Evolutionary conservation across 2,888 invertebrate species (phyloP).

Genomic region (Chironomus tentans): DNA sequence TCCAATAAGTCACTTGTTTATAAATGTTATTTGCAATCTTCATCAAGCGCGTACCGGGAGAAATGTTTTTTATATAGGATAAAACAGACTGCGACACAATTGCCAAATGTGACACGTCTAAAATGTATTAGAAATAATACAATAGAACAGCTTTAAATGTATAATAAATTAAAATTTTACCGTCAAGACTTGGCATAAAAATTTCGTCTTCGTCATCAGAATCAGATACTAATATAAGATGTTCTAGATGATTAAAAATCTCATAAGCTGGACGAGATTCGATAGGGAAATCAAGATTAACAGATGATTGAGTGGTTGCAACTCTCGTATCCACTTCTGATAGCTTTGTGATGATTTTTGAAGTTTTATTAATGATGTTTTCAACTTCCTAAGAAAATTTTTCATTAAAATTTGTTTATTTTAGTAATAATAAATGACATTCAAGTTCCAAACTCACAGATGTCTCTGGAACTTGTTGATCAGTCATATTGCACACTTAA

Average conservation of each 20-base stretch:
- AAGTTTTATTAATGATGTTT: conserved; percentile 37
- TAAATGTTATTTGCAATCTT: conserved; percentile 72
- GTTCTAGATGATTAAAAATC: conserved; percentile 48
- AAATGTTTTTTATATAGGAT: conserved; percentile 67
- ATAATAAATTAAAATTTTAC: conserved; percentile 36
- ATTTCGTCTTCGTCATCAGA: conserved; percentile 52
- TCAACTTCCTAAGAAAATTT: background rate
- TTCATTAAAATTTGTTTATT: background rate
- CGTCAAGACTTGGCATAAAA: conserved; percentile 53
- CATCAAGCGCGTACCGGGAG: conserved; percentile 69
- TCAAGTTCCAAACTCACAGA: background rate
- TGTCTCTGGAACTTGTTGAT: background rate
- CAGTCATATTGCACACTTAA: background rate
- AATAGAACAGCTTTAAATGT: background rate
- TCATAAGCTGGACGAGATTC: conserved; percentile 46
- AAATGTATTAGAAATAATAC: background rate
- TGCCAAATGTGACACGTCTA: conserved; percentile 45
- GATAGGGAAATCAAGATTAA: conserved; percentile 45
- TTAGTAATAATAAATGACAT: background rate
- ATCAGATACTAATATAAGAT: conserved; percentile 54
- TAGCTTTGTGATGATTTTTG: conserved; percentile 59
- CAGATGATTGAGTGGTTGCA: conserved; percentile 40
- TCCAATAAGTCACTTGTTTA: conserved; percentile 79
- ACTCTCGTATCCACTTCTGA: conserved; percentile 50
- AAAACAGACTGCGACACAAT: conserved; percentile 81